These are phyloP conservation scores for Coptodon rendalli DNA, from an alignment of 2,113 vertebrate species.

Conservation along the genomic window DNA sequence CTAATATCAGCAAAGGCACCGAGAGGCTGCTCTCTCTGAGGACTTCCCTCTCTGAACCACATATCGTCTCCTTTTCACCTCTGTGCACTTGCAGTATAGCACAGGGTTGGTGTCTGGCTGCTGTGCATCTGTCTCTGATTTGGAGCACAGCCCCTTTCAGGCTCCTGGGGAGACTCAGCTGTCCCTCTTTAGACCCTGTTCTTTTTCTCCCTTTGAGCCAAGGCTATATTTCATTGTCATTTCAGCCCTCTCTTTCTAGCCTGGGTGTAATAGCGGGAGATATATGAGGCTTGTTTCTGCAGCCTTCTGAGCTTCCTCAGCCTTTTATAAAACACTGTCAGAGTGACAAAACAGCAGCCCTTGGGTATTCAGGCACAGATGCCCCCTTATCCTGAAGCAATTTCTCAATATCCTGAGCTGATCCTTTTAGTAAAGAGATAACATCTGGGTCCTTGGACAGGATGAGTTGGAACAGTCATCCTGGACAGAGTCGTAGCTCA, in stretches of 20 bases:
- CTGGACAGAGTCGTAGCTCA: constrained; percentile 49
- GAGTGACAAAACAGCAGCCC: constrained; percentile 69
- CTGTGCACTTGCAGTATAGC: constrained; percentile 26
- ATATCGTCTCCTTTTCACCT: constrained; percentile 44
- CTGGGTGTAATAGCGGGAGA: constrained; percentile 66
- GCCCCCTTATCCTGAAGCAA: constrained; percentile 39
- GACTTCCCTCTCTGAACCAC: constrained; percentile 44
- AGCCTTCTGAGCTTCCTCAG: constrained; percentile 62
- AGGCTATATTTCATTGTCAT: constrained; percentile 67
- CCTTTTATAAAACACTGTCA: constrained; percentile 72
- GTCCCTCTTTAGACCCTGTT: constrained; percentile 68
- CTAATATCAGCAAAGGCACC: constrained; percentile 52
- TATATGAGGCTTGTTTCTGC: constrained; percentile 48
- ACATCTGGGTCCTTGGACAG: constrained; percentile 61
- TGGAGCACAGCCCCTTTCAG: constrained; percentile 62
- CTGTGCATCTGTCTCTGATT: constrained; percentile 61
- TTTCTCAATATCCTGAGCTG: constrained; percentile 59
- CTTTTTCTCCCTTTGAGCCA: constrained; percentile 51
- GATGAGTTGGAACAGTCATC: constrained; percentile 39
- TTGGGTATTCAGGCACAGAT: constrained; percentile 61
- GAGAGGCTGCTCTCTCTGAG: constrained; percentile 46
- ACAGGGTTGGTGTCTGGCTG: constrained; percentile 40
- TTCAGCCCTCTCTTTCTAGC: constrained; percentile 55
- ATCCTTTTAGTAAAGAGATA: constrained; percentile 60
- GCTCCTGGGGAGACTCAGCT: constrained; percentile 50